phyloP scores from a whole-genome alignment of 2,113 vertebrate species.

The Pluvianellus socialis region DNA sequence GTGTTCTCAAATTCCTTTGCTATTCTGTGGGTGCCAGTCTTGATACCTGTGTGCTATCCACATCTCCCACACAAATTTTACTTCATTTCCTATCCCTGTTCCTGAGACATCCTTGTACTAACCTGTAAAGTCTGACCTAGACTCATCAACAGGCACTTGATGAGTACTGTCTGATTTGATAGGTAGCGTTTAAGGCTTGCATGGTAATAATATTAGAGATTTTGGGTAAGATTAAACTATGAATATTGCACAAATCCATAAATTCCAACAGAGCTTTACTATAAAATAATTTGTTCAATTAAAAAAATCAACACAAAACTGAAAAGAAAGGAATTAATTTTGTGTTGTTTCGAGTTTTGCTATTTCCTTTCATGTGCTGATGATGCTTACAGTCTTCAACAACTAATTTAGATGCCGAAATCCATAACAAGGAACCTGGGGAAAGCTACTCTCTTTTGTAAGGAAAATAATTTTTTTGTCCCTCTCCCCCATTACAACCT shows the following conservation, averaged over 20 bases:
- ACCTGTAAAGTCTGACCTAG: not conserved
- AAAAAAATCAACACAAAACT: not conserved
- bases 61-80: not conserved
- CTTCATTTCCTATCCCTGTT: not conserved
- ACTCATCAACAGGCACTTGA: not conserved
- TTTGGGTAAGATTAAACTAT: not conserved
- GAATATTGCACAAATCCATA: not conserved
- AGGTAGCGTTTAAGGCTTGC: not conserved
- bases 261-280: not conserved
- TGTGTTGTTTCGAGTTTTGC: not conserved
- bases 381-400: not conserved
- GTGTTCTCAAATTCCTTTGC: not conserved
- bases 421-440: not conserved
- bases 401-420: not conserved
- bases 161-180: not conserved
- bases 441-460: not conserved
- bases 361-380: not conserved
- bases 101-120: not conserved
- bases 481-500: not conserved
- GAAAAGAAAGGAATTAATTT: not conserved
- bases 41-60: not conserved
- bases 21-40: not conserved
- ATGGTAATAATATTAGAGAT: not conserved
- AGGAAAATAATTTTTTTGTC: not conserved
- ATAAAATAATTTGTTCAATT: not conserved